Conservation (phyloP, 2,113 vertebrate species). For the Ellobius talpinus region DNA sequence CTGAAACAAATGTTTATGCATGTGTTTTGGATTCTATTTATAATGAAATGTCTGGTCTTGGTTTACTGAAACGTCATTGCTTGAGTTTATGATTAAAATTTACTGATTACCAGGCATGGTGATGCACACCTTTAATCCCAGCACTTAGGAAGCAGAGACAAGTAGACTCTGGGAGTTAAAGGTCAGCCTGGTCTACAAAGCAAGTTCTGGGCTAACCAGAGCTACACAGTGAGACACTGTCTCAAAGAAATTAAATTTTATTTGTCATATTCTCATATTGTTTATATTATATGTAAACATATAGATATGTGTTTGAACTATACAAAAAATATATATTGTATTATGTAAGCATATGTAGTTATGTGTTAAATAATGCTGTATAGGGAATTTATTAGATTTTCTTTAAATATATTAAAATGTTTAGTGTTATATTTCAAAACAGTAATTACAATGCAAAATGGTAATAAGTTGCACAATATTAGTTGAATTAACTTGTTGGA, state of each 20-base stretch:
- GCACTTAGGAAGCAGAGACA: background rate
- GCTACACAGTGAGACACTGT: background rate
- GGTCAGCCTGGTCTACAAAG: background rate
- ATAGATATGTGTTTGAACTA: background rate
- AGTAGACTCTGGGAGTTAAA: background rate
- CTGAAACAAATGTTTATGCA: slow-evolving; percentile 25
- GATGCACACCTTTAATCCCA: background rate
- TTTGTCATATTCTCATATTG: background rate
- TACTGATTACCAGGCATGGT: background rate
- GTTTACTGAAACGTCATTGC: slow-evolving; percentile 23
- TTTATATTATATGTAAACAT: background rate
- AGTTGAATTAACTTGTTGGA: slow-evolving; percentile 46
- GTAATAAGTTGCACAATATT: slow-evolving; percentile 20
- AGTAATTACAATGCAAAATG: slow-evolving; percentile 34
- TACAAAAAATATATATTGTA: background rate
- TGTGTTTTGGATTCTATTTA: background rate
- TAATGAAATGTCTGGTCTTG: slow-evolving; percentile 35
- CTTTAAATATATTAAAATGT: background rate
- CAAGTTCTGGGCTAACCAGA: background rate
- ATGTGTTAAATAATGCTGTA: background rate
- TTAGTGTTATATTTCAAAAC: slow-evolving; percentile 30
- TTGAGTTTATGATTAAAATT: slow-evolving; percentile 26
- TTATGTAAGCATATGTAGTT: background rate
- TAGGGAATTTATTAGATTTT: background rate
- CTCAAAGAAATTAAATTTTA: background rate